phyloP scores from a whole-genome alignment of 2,797 vertebrate species.

The Hoplostethus atlanticus region DNA sequence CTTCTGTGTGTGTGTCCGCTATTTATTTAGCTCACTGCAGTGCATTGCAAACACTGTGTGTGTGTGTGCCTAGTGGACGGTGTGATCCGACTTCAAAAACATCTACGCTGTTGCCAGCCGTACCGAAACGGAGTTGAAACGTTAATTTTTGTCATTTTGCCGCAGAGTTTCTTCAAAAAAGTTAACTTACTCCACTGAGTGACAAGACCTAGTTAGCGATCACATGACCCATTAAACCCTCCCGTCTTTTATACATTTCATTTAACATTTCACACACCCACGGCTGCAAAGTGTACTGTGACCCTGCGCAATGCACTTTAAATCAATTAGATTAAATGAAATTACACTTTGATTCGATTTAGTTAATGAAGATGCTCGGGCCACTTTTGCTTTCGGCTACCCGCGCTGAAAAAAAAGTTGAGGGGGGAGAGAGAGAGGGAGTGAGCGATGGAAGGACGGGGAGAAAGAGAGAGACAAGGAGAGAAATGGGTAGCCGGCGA shows the following conservation, averaged over 20 bases:
- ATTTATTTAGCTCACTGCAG: constrained; percentile 41
- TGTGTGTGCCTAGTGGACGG: too few relatives aligned
- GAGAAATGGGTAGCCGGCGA: neutral
- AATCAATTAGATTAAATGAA: constrained; percentile 56
- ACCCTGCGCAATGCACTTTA: constrained; percentile 51
- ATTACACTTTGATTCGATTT: constrained; percentile 64
- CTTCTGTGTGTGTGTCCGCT: constrained; percentile 27
- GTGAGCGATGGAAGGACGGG: constrained; percentile 15
- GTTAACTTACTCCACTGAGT: constrained; percentile 1
- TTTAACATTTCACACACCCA: neutral
- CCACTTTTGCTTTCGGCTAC: constrained; percentile 37
- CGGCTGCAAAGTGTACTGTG: constrained; percentile 5
- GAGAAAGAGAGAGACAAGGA: constrained; percentile 19
- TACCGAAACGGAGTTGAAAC: too few relatives aligned
- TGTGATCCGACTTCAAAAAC: too few relatives aligned
- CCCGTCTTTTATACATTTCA: constrained; percentile 7
- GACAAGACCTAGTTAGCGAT: constrained; percentile 13
- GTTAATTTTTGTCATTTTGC: too few relatives aligned
- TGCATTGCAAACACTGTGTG: constrained; percentile 15
- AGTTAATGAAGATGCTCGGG: constrained; percentile 62
- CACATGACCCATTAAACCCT: constrained; percentile 11
- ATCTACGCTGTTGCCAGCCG: too few relatives aligned
- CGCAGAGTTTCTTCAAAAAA: too few relatives aligned
- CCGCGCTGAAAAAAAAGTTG: neutral
- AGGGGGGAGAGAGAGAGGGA: neutral